These are phyloP conservation scores for Cantharis rufa DNA, from an alignment of 2,888 invertebrate species.

Conservation along the genomic window DNA sequence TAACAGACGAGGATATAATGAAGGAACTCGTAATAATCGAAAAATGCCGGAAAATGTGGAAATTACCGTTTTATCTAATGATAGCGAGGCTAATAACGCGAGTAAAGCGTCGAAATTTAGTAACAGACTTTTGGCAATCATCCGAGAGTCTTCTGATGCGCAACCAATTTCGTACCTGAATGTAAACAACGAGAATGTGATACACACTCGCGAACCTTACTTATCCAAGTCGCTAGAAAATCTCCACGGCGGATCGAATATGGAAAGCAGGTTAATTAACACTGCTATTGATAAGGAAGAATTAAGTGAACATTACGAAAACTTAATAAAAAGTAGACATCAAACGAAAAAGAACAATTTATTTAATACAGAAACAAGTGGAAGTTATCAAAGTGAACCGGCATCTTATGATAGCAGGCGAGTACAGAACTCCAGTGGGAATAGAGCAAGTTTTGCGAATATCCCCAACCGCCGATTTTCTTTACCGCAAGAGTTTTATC, in stretches of 20 bases:
- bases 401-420: slow-evolving; percentile 20
- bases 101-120: slow-evolving; percentile 43
- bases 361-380: slow-evolving; percentile 6
- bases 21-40: slow-evolving; percentile 57
- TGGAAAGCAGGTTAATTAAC: slow-evolving; percentile 45
- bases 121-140: slow-evolving; percentile 66
- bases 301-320: slow-evolving; percentile 57
- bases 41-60: slow-evolving; percentile 31
- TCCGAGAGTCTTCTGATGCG: slow-evolving; percentile 58
- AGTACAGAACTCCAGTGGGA: slow-evolving; percentile 17
- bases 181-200: slow-evolving; percentile 45
- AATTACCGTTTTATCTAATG: slow-evolving; percentile 29
- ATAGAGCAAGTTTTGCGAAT: slow-evolving; percentile 12
- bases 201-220: slow-evolving; percentile 31
- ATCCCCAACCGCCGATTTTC: slow-evolving; percentile 58
- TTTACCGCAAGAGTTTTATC: slow-evolving; percentile 67
- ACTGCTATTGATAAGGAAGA: slow-evolving; percentile 36
- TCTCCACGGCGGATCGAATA: slow-evolving; percentile 22
- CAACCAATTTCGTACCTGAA: slow-evolving; percentile 6
- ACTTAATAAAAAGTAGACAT: neutral
- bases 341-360: neutral
- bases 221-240: neutral
- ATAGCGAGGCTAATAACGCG: slow-evolving; percentile 22
- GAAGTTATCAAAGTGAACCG: slow-evolving; percentile 15
- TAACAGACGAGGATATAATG: slow-evolving; percentile 59